phyloP scores from a whole-genome alignment of 2,113 vertebrate genomes.

The Mustela nigripes region DNA sequence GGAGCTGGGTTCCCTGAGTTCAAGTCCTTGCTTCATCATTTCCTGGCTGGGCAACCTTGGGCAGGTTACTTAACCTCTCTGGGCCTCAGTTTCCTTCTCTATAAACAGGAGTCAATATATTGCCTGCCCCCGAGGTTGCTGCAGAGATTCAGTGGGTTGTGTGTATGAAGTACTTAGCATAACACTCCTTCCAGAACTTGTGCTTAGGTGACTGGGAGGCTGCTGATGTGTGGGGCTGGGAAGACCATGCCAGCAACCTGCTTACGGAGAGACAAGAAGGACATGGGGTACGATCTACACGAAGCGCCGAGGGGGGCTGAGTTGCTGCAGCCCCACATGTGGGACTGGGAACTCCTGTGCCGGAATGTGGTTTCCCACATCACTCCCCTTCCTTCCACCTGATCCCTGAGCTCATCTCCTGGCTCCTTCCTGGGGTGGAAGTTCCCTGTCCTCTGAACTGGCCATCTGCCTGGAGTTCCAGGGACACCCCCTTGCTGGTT shows the following conservation, averaged over 20 bases:
- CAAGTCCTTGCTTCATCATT: background rate
- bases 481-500: background rate
- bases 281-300: background rate
- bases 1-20: background rate
- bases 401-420: background rate
- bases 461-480: background rate
- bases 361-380: background rate
- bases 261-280: slow-evolving; percentile 25
- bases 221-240: background rate
- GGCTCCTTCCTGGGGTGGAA: background rate
- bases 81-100: background rate
- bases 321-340: background rate
- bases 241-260: background rate
- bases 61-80: background rate
- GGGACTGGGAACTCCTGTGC: background rate
- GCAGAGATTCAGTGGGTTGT: background rate
- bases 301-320: background rate
- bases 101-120: background rate
- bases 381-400: too few relatives aligned
- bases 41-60: background rate
- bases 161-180: background rate
- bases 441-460: background rate
- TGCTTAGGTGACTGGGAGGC: background rate
- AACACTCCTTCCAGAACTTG: background rate
- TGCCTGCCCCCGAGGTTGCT: background rate